Evolutionary conservation across 2,797 vertebrate species (phyloP), one percentile per base, ranked within the genome.

Genomic region (Microhierax caerulescens): DNA sequence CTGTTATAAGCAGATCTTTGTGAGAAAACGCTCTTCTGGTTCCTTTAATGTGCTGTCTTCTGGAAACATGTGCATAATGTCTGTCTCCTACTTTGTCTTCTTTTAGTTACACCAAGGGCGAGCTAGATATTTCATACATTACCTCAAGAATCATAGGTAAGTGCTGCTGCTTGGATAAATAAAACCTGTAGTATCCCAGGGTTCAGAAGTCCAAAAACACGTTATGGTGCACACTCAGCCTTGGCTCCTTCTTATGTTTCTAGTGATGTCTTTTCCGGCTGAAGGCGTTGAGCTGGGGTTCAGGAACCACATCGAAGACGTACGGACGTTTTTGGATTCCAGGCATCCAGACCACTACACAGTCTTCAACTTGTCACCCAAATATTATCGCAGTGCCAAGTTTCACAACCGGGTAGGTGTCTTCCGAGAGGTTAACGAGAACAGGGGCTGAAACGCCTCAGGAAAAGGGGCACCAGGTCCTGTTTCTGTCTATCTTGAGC

Each of bases 211-310:
- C 72, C 67, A 23, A 1, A 2, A 10, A 7, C 1, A 4, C 2
- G 0, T 50, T 22, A 10, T 9, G 27, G 25, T 56, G 34, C 69
- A 22, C 1, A 0, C 83, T 88, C 76, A 85, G 7, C 90, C 56
- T 54, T 54, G 54, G 16, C 88, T 83, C 16, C 90, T 95, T 69
- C 85, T 85, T 76, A 1, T 27, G 1, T 76, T 61, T 51, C 85
- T 36, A 99, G 99, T 99, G 97, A 99, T 99, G 99, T 99, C 99
- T 63, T 99, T 99, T 95, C 99, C 99, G 34, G 98, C 99, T n/a
- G 99, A 99, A 96, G 98, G 98, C 0, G 99, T 99, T 36, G 99
- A 99, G 97, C 98, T 99, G 93, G 99, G 99, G 65, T 99, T 99
- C 97, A 99, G 99, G 98, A 99, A 99, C 98, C 99, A 99, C 48